Conservation (phyloP, 2,888 invertebrate genomes). For the Trichopoda pennipes region DNA sequence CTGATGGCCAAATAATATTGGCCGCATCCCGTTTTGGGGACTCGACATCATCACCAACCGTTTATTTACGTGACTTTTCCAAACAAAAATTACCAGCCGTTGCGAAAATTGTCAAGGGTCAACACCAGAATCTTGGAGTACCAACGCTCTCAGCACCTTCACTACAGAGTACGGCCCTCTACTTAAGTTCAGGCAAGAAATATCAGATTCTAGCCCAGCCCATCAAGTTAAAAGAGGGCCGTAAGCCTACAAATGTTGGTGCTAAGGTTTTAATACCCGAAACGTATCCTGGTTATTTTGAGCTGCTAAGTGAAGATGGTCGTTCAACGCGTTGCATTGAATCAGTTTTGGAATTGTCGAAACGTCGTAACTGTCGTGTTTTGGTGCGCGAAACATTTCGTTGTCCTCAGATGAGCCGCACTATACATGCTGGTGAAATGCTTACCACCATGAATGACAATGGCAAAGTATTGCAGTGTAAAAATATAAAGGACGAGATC, state of each 20-base stretch:
- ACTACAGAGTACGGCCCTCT: conserved; percentile 91
- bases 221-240: conserved; percentile 94
- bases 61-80: conserved; percentile 82
- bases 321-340: conserved; percentile 94
- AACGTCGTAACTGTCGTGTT: conserved; percentile 83
- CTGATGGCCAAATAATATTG: conserved; percentile 94
- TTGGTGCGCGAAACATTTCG: conserved; percentile 81
- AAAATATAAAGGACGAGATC: conserved; percentile 91
- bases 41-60: conserved; percentile 74
- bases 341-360: conserved; percentile 90
- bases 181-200: conserved; percentile 91
- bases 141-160: conserved; percentile 93
- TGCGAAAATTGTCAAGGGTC: conserved; percentile 95
- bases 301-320: conserved; percentile 96
- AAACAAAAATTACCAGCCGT: conserved; percentile 90
- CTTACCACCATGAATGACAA: conserved; percentile 88
- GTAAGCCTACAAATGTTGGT: conserved; percentile 88
- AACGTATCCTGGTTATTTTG: conserved; percentile 95
- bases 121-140: conserved; percentile 94
- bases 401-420: conserved; percentile 81
- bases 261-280: conserved; percentile 94
- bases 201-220: conserved; percentile 93
- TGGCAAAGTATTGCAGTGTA: conserved; percentile 92
- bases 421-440: conserved; percentile 91
- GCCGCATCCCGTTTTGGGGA: conserved; percentile 87